These are phyloP conservation scores for Myotis lucifugus DNA, from an alignment of 2,113 vertebrate species.

Conservation along the genomic window DNA sequence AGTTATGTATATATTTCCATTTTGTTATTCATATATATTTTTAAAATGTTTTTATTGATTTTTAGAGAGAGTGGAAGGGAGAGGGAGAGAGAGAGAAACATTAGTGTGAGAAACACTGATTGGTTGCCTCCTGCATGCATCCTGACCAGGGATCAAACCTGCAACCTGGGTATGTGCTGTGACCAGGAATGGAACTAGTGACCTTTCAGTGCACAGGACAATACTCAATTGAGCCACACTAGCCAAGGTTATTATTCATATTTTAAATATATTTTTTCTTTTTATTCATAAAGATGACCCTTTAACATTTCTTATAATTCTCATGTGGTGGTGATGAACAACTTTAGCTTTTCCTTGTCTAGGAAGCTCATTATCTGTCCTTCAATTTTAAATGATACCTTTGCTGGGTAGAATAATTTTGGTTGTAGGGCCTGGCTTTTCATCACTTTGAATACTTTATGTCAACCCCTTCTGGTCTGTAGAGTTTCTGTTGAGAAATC, in stretches of 20 bases:
- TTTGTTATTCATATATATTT: no score
- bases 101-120: not conserved
- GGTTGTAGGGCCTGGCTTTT: not conserved
- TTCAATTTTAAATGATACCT: not conserved
- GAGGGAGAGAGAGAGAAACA: not conserved
- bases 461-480: no score
- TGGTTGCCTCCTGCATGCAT: not conserved
- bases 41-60: not conserved
- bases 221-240: not conserved
- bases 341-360: not conserved
- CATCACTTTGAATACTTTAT: no score
- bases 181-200: not conserved
- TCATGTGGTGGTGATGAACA: not conserved
- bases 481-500: not conserved
- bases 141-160: not conserved
- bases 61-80: not conserved
- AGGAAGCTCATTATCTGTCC: not conserved
- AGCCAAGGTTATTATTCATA: not conserved
- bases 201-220: not conserved
- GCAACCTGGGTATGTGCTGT: not conserved
- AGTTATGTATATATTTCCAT: not conserved
- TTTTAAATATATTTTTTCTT: not conserved
- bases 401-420: not conserved
- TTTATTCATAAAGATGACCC: not conserved
- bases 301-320: not conserved